Evolutionary conservation across 1,140 invertebrate genomes (phyloP).

Genomic region (Eupristina koningsbergeri): DNA sequence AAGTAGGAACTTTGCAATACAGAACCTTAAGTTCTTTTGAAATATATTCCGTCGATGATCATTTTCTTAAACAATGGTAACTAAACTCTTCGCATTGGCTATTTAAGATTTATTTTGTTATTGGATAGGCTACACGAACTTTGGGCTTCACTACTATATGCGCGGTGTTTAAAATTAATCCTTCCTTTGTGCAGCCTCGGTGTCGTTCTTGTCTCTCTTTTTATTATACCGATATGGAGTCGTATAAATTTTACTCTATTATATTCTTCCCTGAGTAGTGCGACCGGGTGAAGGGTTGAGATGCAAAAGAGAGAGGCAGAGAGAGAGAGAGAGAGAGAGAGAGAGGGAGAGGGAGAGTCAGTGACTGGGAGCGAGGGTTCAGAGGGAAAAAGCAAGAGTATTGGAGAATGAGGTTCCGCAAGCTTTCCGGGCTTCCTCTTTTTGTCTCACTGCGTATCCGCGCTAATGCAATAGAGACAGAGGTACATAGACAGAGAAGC

Average conservation of each 20-base stretch:
- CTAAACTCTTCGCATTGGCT: background rate
- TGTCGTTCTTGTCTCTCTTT: constrained; percentile 67
- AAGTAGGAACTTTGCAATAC: background rate
- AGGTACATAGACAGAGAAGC: constrained; percentile 42
- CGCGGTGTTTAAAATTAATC: constrained; percentile 73
- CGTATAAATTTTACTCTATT: constrained; percentile 72
- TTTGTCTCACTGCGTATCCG: constrained; percentile 62
- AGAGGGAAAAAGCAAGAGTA: constrained; percentile 1
- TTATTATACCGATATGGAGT: constrained; percentile 71
- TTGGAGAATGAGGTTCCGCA: constrained; percentile 33
- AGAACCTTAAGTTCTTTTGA: background rate
- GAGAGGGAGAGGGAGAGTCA: background rate
- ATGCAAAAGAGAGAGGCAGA: background rate
- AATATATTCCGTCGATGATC: constrained; percentile 43
- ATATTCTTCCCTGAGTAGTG: constrained; percentile 58
- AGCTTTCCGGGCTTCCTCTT: constrained; percentile 56
- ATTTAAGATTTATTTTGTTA: constrained; percentile 47
- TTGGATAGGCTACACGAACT: constrained; percentile 31
- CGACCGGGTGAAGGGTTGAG: constrained; percentile 29
- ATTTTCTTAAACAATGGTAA: constrained; percentile 45
- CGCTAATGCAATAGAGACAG: constrained; percentile 27
- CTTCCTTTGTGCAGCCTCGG: constrained; percentile 67
- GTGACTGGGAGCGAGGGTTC: no score
- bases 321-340: constrained; percentile 1
- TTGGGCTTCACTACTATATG: constrained; percentile 56